Base-by-base conservation (phyloP, 2,888 invertebrate species). In the Apeira syringaria region DNA sequence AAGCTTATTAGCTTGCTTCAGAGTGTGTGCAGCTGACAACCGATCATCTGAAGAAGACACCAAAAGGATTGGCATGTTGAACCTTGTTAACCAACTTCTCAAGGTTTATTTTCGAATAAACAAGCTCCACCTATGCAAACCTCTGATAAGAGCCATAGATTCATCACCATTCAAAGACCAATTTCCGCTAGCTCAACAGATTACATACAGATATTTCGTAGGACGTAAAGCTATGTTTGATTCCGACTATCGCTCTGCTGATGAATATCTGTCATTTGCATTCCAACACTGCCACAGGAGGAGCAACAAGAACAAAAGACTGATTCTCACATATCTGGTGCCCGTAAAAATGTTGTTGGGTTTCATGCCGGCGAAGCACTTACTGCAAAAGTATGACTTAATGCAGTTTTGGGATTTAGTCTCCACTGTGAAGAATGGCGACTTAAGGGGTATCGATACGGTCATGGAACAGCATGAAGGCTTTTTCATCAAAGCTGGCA, bases 181-280 rank as follows among this genome's bases (percentile, higher is more conserved):
- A 47, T 99, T 98, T 78, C 94, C 96, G 1, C 81, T 98, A 45
- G 95, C 97, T 5, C 99, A 99, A 73, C 95, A 97, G 72, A 97
- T 99, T 38, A 99, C 99, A 0, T 99, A 98, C 81, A 96, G 96
- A 70, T 99, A 99, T 80, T 99, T 98, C 84, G 97, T 98, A 9
- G 99, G 99, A 0, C 92, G 99, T 17, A 99, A 99, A 77, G 97
- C 98, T 1, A 99, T 99, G 97, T 99, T 99, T 76, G 99, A 99
- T 80, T 98, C 98, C 39, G 97, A 99, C 74, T 98, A 98, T 71
- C 94, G 95, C 76, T 92, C 94, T 80, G 99, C 99, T 11, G 98
- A 99, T 75, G 95, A 97, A 70, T 96, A 95, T 68, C 83, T 99
- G 11, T 94, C 96, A 0, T 99, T 94, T 80, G 98, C 99, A 0